These are phyloP conservation scores for Sphaerophoria taeniata DNA, from an alignment of 2,888 invertebrate species.

Conservation along the genomic window DNA sequence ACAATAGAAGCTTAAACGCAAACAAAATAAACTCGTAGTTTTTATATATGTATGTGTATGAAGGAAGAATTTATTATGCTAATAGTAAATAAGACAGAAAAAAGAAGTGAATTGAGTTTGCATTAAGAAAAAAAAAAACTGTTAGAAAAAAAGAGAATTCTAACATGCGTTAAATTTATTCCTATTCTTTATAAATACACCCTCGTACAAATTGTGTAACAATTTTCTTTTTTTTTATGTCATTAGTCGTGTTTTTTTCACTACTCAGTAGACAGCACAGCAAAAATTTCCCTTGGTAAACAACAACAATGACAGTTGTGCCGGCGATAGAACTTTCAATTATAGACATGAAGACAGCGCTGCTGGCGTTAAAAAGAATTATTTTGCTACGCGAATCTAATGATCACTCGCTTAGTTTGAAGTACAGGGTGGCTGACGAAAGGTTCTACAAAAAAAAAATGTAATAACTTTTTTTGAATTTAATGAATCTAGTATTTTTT, in stretches of 20 bases:
- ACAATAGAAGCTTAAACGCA: conserved; percentile 41
- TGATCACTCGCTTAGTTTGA: too few species aligned
- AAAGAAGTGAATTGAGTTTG: conserved; percentile 9
- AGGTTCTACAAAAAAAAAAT: too few species aligned
- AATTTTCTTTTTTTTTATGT: conserved; percentile 3
- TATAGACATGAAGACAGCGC: too few species aligned
- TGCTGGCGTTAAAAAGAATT: too few species aligned
- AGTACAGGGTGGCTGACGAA: too few species aligned
- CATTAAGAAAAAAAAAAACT: conserved; percentile 23
- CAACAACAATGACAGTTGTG: too few species aligned
- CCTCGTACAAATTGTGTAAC: conserved; percentile 69
- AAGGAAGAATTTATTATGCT: conserved; percentile 50
- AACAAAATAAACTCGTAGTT: conserved; percentile 38
- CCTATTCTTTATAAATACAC: conserved; percentile 59
- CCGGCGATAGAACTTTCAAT: too few species aligned
- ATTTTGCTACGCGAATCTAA: too few species aligned
- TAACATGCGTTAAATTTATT: conserved; percentile 53
- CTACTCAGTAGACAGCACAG: conserved; percentile 5
- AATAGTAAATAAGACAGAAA: conserved; percentile 50
- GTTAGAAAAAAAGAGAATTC: conserved; percentile 41
- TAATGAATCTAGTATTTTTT: too few species aligned
- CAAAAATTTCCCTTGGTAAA: too few species aligned
- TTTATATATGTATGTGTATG: conserved; percentile 1
- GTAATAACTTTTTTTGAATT: too few species aligned
- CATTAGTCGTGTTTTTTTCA: neutral